Base-by-base conservation (phyloP, 2,113 vertebrate genomes). In the Microcebus ravelobensis region DNA sequence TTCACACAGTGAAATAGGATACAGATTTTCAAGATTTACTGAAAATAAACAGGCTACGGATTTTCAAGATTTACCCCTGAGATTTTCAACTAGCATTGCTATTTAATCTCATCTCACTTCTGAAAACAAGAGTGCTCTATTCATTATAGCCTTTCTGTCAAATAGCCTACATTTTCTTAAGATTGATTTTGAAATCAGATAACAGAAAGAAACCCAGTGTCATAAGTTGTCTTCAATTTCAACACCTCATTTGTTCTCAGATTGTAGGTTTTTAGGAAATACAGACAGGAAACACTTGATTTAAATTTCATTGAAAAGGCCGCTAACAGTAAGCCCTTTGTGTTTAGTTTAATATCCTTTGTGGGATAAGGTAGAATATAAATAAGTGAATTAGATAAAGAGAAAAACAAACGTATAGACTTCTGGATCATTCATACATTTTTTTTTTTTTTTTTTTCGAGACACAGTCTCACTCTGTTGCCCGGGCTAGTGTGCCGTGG, bases 41-140 rank as follows among this genome's bases (percentile, higher is more conserved):
- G 82, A 96, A 74, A 71, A 87, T 79, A 92, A 94, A 87, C 5
- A 86, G 27, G 76, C 86, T 67, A 90, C 27, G 89, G 68, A 82
- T 92, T 95, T 96, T 89, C 74, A 92, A 90, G 87, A 91, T 73
- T 65, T 73, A 82, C 52, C 83, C 88, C 36, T 73, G 74, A 96
- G 95, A 80, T 90, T 92, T 98, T 93, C 59, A 91, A n/a, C 61
- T 42, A 87, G 39, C 23, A 57, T 8, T 80, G 88, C 88, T 85
- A 81, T 81, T 97, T 94, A 97, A 79, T 93, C 79, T 95, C 93
- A n/a, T 91, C 94, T 97, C 36, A 25, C 31, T 96, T 89, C 80
- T 68, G 71, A 92, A 96, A 96, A 97, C 80, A 97, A 95, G 74
- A 95, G 61, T 2, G 8, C 36, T 91, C 73, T 73, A 39, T 97